These are phyloP conservation scores for Hemitrygon akajei DNA, from an alignment of 2,797 vertebrate species.

Conservation along the genomic window DNA sequence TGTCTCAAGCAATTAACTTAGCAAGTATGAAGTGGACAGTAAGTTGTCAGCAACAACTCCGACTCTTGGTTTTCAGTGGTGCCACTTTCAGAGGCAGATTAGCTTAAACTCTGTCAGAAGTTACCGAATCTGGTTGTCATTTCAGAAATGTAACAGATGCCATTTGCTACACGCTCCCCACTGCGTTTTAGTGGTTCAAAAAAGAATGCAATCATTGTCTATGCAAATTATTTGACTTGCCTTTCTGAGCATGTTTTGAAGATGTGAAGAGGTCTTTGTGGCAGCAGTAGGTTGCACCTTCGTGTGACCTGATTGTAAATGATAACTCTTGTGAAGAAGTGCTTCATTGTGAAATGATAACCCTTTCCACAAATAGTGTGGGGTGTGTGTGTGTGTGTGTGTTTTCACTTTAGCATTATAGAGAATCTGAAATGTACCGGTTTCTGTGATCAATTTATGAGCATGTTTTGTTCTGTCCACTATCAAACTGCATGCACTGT, in stretches of 20 bases:
- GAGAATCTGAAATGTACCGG: not conserved
- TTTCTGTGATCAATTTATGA: not conserved
- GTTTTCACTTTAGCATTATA: not conserved
- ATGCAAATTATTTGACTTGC: not conserved
- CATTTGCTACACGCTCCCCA: too few relatives aligned
- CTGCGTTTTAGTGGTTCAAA: not conserved
- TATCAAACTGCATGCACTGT: not conserved
- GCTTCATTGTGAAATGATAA: not conserved
- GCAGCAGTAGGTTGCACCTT: not conserved
- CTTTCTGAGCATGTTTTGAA: not conserved
- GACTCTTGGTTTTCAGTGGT: not conserved
- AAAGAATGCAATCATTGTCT: not conserved
- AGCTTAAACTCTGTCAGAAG: not conserved
- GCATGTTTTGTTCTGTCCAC: constrained; percentile 19
- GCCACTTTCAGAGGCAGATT: not conserved
- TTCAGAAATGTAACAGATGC: not conserved
- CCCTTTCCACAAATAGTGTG: not conserved
- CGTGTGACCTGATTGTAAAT: not conserved
- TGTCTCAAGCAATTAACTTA: not conserved
- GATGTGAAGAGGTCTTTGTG: not conserved
- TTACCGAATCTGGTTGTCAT: not conserved
- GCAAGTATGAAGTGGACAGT: not conserved
- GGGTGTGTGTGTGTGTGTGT: not conserved
- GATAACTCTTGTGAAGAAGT: not conserved
- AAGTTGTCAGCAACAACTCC: not conserved